These are phyloP conservation scores for Calliopum simillimum DNA, from an alignment of 2,888 invertebrate species.

Conservation along the genomic window DNA sequence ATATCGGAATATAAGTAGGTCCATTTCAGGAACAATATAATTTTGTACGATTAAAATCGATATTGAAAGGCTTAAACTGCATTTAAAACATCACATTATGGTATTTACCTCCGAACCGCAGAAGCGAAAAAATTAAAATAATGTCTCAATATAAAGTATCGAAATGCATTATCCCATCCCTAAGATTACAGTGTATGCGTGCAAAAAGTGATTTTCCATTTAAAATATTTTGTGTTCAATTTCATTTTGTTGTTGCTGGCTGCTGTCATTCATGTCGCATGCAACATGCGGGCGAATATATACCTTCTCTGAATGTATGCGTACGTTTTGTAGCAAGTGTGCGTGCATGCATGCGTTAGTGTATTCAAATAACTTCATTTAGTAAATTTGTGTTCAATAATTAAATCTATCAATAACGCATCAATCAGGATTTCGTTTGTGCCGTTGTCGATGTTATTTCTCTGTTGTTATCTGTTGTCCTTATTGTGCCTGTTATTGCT, in stretches of 20 bases:
- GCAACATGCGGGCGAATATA: slow-evolving; percentile 1
- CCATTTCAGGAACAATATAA: no score
- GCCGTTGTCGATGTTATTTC: slow-evolving; percentile 15
- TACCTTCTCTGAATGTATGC: slow-evolving; percentile 1
- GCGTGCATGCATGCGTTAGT: background rate
- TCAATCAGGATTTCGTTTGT: slow-evolving; percentile 31
- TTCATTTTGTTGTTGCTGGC: background rate
- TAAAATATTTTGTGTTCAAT: slow-evolving; percentile 16
- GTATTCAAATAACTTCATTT: slow-evolving; percentile 25
- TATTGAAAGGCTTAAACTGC: no score
- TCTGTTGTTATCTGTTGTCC: background rate
- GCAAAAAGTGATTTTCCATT: slow-evolving; percentile 26
- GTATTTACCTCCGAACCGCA: no score
- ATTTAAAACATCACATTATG: no score
- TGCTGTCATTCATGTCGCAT: background rate
- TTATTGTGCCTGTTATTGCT: slow-evolving; percentile 10
- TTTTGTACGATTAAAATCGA: no score
- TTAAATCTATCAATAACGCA: slow-evolving; percentile 44
- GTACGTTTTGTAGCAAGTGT: background rate
- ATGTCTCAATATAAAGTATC: slow-evolving; percentile 22
- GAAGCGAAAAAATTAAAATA: no score
- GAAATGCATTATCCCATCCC: slow-evolving; percentile 7
- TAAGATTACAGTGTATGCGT: slow-evolving; percentile 4
- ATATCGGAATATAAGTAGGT: no score
- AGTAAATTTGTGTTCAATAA: slow-evolving; percentile 40